Conservation (phyloP, 1,140 invertebrate genomes). For the Ridgeia piscesae region DNA sequence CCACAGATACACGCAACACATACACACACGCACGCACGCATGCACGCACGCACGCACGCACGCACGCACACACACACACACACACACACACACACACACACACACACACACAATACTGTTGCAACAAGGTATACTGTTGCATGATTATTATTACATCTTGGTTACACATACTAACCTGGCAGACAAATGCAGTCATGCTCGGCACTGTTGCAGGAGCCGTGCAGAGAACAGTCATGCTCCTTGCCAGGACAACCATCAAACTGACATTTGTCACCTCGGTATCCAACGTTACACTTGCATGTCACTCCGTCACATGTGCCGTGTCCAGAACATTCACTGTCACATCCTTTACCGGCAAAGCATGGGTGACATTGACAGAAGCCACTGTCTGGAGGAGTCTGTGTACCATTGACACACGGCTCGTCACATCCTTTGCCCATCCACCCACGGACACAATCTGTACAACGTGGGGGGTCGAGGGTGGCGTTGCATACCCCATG, state of each 20-base stretch:
- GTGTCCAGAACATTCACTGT: constrained; percentile 20
- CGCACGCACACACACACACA: neutral
- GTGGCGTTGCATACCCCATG: constrained; percentile 16
- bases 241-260: constrained; percentile 39
- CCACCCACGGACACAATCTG: constrained; percentile 38
- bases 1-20: neutral
- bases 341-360: constrained; percentile 40
- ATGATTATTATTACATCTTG: no score
- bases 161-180: constrained; percentile 33
- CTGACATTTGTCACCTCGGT: constrained; percentile 39
- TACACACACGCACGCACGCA: neutral
- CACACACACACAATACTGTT: neutral
- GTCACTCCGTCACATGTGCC: constrained; percentile 11
- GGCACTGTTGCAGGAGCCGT: constrained; percentile 39
- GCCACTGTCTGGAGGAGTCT: constrained; percentile 35
- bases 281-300: constrained; percentile 36
- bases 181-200: constrained; percentile 36
- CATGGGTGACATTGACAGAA: constrained; percentile 41
- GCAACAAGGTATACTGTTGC: no score
- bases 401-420: constrained; percentile 41
- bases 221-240: constrained; percentile 33
- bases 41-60: neutral
- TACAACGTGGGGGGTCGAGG: constrained; percentile 31
- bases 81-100: neutral
- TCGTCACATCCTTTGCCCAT: constrained; percentile 45